Base-by-base conservation (phyloP, 2,113 vertebrate genomes). In the Rafetus swinhoei region DNA sequence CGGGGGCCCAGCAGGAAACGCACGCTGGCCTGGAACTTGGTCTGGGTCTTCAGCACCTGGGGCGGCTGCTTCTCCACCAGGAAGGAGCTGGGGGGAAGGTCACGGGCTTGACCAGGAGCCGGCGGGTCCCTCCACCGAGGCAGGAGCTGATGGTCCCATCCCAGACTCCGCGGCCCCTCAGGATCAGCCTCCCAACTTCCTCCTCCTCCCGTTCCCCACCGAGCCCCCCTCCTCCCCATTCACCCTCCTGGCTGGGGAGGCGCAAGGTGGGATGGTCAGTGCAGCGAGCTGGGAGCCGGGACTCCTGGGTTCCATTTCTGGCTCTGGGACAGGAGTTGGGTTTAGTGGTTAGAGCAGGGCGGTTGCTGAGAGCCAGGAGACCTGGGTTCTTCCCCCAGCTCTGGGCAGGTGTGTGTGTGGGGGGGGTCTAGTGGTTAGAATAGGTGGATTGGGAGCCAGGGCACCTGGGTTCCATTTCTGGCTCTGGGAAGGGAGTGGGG, bases 41-140 rank as follows among this genome's bases (percentile, higher is more conserved):
- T 99, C 95, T 99, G 99, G 32, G 99, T 99, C 97, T 99, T 99
- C 90, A 99, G 98, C 95, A 99, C 99, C 95, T 99, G 99, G 0
- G 99, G 99, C 3, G 99, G 99, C 95, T 99, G 99, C 96, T 99
- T 99, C 89, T 99, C 99, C 93, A 99, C 99, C 82, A 99, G 90
- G 77, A 99, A 98, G 72, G 99, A 99, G 95, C 99, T 99, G 93
- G 13, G 74, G 39, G 1, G 1, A 5, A 56, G 85, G 21, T 35
- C 65, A 72, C 18, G n/a, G 65, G n/a, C 65, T 35, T 35, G 18
- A n/a, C 65, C 65, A 35, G 65, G 9, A 35, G 65, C 9, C 5
- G n/a, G 14, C 65, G 5, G 53, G 53, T 54, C 39, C 39, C 39
- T 45, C 39, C 39, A 45, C 29, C 6, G 15, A 4, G 15, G 29